Base-by-base conservation (phyloP, 1,140 invertebrate species). In the Tyrophagus putrescentiae region DNA sequence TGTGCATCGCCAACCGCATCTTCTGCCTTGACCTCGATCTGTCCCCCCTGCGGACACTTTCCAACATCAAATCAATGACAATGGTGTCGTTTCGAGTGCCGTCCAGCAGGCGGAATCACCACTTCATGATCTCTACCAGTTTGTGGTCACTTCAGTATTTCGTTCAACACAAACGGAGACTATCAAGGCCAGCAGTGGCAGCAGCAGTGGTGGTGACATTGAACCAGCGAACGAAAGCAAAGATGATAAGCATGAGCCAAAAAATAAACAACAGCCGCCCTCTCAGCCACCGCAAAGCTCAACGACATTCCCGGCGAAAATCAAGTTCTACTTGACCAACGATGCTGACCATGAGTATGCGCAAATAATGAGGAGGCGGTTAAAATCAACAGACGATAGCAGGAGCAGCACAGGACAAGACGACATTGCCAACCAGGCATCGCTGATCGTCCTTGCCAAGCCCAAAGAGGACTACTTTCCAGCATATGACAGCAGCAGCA, bases 391-490 rank as follows among this genome's bases (percentile, higher is more conserved):
- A n/a, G n/a, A n/a, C n/a, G n/a, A 21, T 48, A 18, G 31, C 7
- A 6, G 23, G 7, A 21, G 18, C 45, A 48, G 13, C 23, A 48
- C 23, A 6, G 31, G 45, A 13, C 36, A 21, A 13, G 45, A 6
- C 21, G 45, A 48, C 31, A 25, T 48, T 18, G 7, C 13, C 31
- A 48, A 48, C 31, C 45, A 48, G 31, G 6, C 31, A 9, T 48
- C 45, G 7, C 31, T 48, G 13, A 48, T 48, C 31, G 7, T 29
- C 7, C 23, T 54, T 11, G 32, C 23, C 18, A 5, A 36, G n/a
- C n/a, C 32, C 39, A 29, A 52, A 3, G 52, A 54, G 32, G 11
- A n/a, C 18, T 54, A 54, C 39, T 54, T 54, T 54, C 52, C 25
- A 9, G 31, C 32, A 34, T 54, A 54, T 33, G 25, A 54, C 13